These are phyloP conservation scores for Nibea albiflora DNA, from an alignment of 2,113 vertebrate genomes.

Conservation along the genomic window DNA sequence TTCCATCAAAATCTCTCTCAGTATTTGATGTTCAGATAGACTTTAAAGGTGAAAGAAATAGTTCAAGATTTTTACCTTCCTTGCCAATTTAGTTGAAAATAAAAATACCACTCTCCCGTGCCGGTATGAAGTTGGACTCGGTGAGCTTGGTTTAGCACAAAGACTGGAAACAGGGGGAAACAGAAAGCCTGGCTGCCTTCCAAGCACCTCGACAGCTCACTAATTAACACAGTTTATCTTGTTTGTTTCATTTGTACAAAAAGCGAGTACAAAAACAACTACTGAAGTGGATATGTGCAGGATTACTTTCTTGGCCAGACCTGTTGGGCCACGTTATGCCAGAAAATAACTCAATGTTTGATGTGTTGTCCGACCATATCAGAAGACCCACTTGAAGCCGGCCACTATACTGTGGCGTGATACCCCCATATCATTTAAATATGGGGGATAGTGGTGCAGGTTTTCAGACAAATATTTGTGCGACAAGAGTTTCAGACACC, in stretches of 20 bases:
- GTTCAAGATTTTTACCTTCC: not conserved
- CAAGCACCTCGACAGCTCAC: not conserved
- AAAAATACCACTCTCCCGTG: not conserved
- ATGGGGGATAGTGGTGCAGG: no score
- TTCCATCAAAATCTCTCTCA: not conserved
- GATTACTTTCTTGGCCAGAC: not conserved
- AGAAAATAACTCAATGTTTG: not conserved
- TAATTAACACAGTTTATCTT: not conserved
- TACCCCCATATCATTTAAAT: no score
- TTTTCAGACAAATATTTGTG: no score
- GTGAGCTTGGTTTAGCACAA: constrained; percentile 3
- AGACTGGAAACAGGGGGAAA: not conserved
- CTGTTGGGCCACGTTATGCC: not conserved
- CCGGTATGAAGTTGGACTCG: not conserved
- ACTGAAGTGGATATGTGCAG: not conserved
- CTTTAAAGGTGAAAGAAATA: not conserved
- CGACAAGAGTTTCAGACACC: no score
- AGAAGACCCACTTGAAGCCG: no score
- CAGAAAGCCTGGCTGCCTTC: not conserved
- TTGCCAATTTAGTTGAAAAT: not conserved
- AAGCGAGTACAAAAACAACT: not conserved
- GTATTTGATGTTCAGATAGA: not conserved
- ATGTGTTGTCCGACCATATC: no score
- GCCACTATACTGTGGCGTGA: no score
- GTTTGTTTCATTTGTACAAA: not conserved